Evolutionary conservation across 2,888 invertebrate genomes (phyloP), one percentile per base, ranked within the genome.

Genomic region (Nemoura dubitans): DNA sequence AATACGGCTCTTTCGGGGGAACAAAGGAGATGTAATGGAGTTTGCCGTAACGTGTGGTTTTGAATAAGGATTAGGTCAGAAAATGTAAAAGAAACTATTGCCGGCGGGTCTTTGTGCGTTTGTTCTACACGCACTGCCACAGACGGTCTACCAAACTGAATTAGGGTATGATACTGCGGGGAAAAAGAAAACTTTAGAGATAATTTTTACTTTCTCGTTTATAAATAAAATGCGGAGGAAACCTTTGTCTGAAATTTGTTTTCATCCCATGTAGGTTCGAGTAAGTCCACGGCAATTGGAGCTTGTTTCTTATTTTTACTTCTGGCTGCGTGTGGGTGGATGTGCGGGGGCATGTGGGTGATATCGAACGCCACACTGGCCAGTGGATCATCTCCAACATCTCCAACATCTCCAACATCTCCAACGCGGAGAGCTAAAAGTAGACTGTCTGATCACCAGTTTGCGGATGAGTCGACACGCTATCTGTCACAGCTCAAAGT

Each of bases 11-110:
- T 59, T 59, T 59, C 10, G 78, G 28, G 16, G 14, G 10, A n/a
- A 78, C 78, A 78, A 78, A 28, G 78, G 78, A 78, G 28, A 78
- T 28, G 78, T 78, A 78, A 78, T 78, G 26, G 78, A 78, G 78
- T 78, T 78, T 78, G 26, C 14, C 5, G 78, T 6, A 16, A 21
- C 59, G 59, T 59, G 21, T 59, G 59, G 59, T 59, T 59, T 59
- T 59, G 59, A 59, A 59, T 59, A 59, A 21, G 59, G 59, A 59
- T 59, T 59, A 59, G 59, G 59, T 59, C 59, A 59, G 59, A 21
- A 7, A 59, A 16, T 59, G 10, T 59, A 21, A 59, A 59, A 59
- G 59, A 59, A 59, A 59, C 59, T 59, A 59, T 59, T 59, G 59
- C 59, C 21, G 59, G 59, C 3, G 59, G 59, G 6, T 10, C 14